Conservation (phyloP, 2,797 vertebrate species). For the Hydrolagus colliei region DNA sequence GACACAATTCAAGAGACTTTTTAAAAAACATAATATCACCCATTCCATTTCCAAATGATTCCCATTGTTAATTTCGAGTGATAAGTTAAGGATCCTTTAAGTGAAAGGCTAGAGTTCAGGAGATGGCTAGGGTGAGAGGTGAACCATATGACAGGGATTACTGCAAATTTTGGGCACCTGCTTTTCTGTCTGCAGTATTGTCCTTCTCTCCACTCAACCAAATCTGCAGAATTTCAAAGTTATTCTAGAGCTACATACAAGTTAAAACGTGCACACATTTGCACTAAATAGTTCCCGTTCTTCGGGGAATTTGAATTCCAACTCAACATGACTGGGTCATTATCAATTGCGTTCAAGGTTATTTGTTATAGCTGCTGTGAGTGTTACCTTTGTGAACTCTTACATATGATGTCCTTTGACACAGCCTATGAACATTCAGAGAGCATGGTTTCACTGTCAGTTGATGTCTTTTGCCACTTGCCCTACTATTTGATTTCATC, state of each 20-base stretch:
- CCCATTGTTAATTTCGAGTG: slow-evolving; percentile 52
- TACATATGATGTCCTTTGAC: not conserved
- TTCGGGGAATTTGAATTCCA: slow-evolving; percentile 29
- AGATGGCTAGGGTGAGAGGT: slow-evolving; percentile 50
- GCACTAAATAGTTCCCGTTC: slow-evolving; percentile 26
- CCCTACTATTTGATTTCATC: not conserved
- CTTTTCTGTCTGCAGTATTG: slow-evolving; percentile 65
- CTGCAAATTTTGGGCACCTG: slow-evolving; percentile 66
- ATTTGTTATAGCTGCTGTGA: slow-evolving; percentile 28
- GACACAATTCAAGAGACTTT: slow-evolving; percentile 6
- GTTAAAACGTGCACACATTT: slow-evolving; percentile 27
- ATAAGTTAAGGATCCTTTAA: slow-evolving; percentile 38
- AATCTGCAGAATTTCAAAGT: not conserved
- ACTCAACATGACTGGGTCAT: slow-evolving; percentile 17
- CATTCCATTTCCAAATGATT: slow-evolving; percentile 45
- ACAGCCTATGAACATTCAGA: slow-evolving; percentile 13
- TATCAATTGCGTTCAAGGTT: slow-evolving; percentile 22
- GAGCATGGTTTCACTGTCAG: not conserved
- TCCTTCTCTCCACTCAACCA: slow-evolving; percentile 52
- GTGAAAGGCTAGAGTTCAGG: slow-evolving; percentile 64
- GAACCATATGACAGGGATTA: slow-evolving; percentile 57
- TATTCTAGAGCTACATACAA: not conserved
- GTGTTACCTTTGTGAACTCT: slow-evolving; percentile 15
- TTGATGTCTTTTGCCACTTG: not conserved
- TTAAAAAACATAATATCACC: slow-evolving; percentile 37